These are phyloP conservation scores for Noturus placidus DNA, from an alignment of 2,113 vertebrate species.

Conservation along the genomic window DNA sequence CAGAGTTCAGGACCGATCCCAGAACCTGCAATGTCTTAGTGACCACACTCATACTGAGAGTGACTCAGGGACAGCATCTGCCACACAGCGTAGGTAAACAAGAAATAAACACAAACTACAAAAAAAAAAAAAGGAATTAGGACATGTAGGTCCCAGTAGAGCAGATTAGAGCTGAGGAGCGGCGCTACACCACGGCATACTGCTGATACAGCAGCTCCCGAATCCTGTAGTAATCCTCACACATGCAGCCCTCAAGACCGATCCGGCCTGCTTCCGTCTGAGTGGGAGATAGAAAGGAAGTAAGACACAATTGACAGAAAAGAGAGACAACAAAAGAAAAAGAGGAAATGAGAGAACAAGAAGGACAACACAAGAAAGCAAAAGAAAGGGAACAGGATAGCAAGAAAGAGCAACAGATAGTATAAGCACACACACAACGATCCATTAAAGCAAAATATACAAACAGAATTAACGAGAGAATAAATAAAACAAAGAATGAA, in stretches of 20 bases:
- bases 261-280: slow-evolving; percentile 98
- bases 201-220: slow-evolving; percentile 97
- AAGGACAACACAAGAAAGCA: slow-evolving; percentile 31
- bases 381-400: slow-evolving; percentile 37
- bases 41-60: slow-evolving; percentile 19
- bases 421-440: background rate
- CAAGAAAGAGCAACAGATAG: slow-evolving; percentile 15
- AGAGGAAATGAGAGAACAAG: background rate
- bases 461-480: background rate
- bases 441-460: background rate
- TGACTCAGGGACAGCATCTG: slow-evolving; percentile 45
- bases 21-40: background rate
- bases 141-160: slow-evolving; percentile 37
- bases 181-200: slow-evolving; percentile 88
- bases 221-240: slow-evolving; percentile 98
- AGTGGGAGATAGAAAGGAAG: slow-evolving; percentile 60
- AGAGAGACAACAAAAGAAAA: slow-evolving; percentile 34
- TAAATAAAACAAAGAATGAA: slow-evolving; percentile 26
- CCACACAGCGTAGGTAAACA: slow-evolving; percentile 39
- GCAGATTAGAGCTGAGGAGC: background rate
- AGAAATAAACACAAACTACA: slow-evolving; percentile 45
- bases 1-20: slow-evolving; percentile 12
- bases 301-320: background rate
- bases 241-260: slow-evolving; percentile 95
- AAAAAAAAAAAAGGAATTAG: slow-evolving; percentile 24